Base-by-base conservation (phyloP, 1,140 invertebrate species). In the Bombus consobrinus region DNA sequence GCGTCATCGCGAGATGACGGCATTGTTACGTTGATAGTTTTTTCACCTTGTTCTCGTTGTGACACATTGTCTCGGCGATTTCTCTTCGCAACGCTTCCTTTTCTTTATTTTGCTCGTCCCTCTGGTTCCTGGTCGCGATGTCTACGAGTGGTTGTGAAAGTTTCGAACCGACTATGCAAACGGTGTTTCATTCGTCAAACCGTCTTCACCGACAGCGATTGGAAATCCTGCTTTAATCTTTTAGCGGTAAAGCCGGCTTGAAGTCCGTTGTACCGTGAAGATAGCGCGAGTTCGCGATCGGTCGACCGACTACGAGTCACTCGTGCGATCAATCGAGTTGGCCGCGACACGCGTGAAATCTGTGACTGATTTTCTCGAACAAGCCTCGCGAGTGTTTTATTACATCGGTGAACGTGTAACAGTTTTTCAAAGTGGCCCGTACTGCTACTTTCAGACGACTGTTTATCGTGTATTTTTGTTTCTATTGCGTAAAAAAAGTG, bases 1-100 rank as follows among this genome's bases (percentile, higher is more conserved):
- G 92, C 91, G 90, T 92, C 91, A 92, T 91, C 89, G 90, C n/a
- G 15, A 22, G 39, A 75, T 82, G 88, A 89, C 82, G 59, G 64
- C 18, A 62, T 39, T 81, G 78, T 73, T 85, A 53, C 71, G 37
- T 74, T 76, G 32, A 71, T 72, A 39, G 41, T 47, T 39, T 47
- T 68, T 34, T 59, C n/a, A 34, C 37, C 43, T 10, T 28, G 53
- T 75, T 75, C 37, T 32, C 32, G 8, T 68, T 37, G 62, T 59
- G 85, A 76, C 43, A 69, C 71, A 57, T 81, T 41, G 47, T 37
- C n/a, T 12, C 59, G 5, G 1, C 69, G 28, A 77, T 84, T 32
- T 77, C 80, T 78, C 32, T n/a, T 18, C 34, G 22, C 18, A 22
- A 13, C 41, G 34, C 53, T 57, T 59, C 25, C 37, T 28, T 32